Percentiles rank a stretch among this genome's conserved stretches.
These are phyloP conservation scores for Conchocele bisecta DNA, from an alignment of 2,888 invertebrate species.

Conservation along the genomic window DNA sequence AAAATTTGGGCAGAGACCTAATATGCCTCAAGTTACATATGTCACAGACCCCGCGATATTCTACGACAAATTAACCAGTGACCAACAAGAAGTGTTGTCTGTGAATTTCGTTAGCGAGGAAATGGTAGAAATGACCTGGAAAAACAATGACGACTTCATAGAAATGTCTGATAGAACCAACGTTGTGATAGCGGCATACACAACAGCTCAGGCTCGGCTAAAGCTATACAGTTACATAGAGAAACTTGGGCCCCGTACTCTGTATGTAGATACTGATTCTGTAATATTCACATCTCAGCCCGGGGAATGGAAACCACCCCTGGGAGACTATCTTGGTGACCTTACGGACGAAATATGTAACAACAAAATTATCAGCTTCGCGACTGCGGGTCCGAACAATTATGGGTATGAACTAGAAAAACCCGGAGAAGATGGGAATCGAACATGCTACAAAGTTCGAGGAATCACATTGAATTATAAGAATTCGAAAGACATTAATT, in stretches of 20 bases:
- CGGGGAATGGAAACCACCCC: conserved; percentile 54
- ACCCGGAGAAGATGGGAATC: conserved; percentile 27
- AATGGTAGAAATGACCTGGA: conserved; percentile 28
- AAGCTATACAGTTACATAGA: conserved; percentile 27
- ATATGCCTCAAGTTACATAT: conserved; percentile 29
- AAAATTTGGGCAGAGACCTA: conserved; percentile 46
- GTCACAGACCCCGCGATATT: conserved; percentile 18
- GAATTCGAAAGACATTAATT: conserved; percentile 34
- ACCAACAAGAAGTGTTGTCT: conserved; percentile 35
- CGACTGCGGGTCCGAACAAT: conserved; percentile 41
- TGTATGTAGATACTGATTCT: conserved; percentile 56
- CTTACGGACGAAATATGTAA: conserved; percentile 78
- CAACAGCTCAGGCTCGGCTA: conserved; percentile 31
- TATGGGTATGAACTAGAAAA: conserved; percentile 40
- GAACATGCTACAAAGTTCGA: conserved; percentile 32
- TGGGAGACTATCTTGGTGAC: conserved; percentile 78
- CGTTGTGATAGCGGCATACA: conserved; percentile 22
- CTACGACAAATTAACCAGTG: conserved; percentile 42
- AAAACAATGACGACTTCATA: conserved; percentile 19
- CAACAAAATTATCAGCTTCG: conserved; percentile 31
- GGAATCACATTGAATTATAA: conserved; percentile 38
- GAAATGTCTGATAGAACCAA: conserved; percentile 3
- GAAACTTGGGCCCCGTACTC: conserved; percentile 22
- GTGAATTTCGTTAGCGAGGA: conserved; percentile 43
- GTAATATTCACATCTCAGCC: conserved; percentile 35